Evolutionary conservation across 2,797 vertebrate species (phyloP), one percentile per base, ranked within the genome.

Genomic region (Hephaestus fuliginosus): DNA sequence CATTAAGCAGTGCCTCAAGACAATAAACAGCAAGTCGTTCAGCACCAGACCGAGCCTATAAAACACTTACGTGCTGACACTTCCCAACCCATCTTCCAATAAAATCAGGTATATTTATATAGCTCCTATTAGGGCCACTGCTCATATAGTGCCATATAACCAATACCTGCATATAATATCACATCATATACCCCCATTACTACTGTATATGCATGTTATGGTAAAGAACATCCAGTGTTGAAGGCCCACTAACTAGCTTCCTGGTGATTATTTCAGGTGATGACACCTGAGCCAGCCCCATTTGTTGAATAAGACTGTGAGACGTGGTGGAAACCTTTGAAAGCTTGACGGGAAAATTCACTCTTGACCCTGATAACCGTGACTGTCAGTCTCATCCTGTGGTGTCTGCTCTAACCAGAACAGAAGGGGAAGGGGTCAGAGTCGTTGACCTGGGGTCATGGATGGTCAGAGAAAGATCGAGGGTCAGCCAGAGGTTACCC

Each of bases 21-120:
- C 74, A 70, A 30, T 63, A 78, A 77, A 22, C 56, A 55, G 41
- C 28, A 65, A 74, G 53, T 43, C 57, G 43, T 53, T 49, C 62
- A 22, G 44, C 41, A 84, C 4, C 39, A 62, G 70, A 70, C 41
- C 1, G 2, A 82, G 44, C 61, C 51, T 25, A 17, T 25, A 51
- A 78, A 66, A 66, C 1, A 56, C 48, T 61, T 70, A 33, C 66
- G 49, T 49, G 46, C 39, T 46, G 61, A 64, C 20, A 39, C 44
- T 1, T 55, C n/a, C 12, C 49, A 43, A 4, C 28, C 43, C 22
- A 4, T 62, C 43, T n/a, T 36, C 18, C 33, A 22, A 17, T 4
- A 15, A 72, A 61, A 46, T 48, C 25, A 2, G n/a, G 2, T 67
- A 10, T 70, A 51, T 77, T 39, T 22, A 46, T 0, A n/a, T 39